These are phyloP conservation scores for Acrobasis suavella DNA, from an alignment of 2,888 invertebrate species.

Conservation along the genomic window DNA sequence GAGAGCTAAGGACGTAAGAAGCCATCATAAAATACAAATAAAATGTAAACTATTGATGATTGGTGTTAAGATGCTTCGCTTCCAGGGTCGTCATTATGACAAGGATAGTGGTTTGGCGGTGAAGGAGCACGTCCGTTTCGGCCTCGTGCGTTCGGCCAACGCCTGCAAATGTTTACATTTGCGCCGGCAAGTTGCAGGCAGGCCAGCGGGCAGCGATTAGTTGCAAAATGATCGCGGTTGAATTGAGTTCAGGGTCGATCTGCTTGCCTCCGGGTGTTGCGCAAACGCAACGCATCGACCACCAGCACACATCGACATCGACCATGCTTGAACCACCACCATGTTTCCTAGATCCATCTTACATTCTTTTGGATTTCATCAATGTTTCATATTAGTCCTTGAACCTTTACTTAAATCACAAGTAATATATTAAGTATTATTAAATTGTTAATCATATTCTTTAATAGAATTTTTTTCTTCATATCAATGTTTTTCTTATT, in stretches of 20 bases:
- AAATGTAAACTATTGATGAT: neutral
- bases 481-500: neutral
- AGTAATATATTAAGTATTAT: too few species aligned
- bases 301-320: too few species aligned
- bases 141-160: slow-evolving; percentile 69
- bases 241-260: slow-evolving; percentile 79
- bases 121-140: slow-evolving; percentile 67
- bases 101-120: slow-evolving; percentile 54
- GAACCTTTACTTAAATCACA: too few species aligned
- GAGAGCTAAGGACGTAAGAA: too few species aligned
- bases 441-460: neutral
- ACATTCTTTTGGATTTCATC: neutral
- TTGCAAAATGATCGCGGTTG: slow-evolving; percentile 78
- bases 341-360: neutral
- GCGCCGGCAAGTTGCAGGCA: slow-evolving; percentile 63
- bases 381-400: too few species aligned
- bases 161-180: slow-evolving; percentile 83
- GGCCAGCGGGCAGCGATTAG: slow-evolving; percentile 68
- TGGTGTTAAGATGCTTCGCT: neutral
- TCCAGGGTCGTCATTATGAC: slow-evolving; percentile 30
- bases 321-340: neutral
- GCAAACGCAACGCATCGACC: slow-evolving; percentile 53
- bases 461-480: neutral
- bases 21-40: too few species aligned
- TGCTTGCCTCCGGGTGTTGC: slow-evolving; percentile 78